Percentiles rank a stretch among this genome's conserved stretches.
These are phyloP conservation scores for Perdita meconis DNA, from an alignment of 2,888 invertebrate species.

Conservation along the genomic window DNA sequence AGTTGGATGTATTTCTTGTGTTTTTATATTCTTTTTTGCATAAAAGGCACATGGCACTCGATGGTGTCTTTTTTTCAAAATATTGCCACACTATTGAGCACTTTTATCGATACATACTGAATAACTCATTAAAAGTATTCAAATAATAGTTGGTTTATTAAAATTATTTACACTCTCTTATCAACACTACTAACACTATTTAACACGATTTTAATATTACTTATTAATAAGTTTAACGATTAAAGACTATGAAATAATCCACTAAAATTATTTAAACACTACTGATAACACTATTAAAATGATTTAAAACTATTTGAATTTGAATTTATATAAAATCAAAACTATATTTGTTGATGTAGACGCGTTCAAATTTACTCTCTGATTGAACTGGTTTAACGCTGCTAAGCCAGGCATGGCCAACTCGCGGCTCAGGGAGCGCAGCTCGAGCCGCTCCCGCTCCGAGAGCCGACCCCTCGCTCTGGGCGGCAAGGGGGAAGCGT, in stretches of 20 bases:
- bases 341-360: not conserved
- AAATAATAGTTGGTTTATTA: too few relatives aligned
- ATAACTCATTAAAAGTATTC: too few relatives aligned
- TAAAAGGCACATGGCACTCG: not conserved
- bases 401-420: too few relatives aligned
- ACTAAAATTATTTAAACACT: not conserved
- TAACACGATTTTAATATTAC: not conserved
- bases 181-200: not conserved
- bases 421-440: too few relatives aligned
- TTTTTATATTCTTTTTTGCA: constrained; percentile 5
- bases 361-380: too few relatives aligned
- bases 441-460: too few relatives aligned
- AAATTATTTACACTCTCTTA: not conserved
- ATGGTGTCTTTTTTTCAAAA: constrained; percentile 9
- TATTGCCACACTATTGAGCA: constrained; percentile 10
- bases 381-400: too few relatives aligned
- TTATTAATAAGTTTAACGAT: too few relatives aligned
- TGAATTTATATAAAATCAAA: not conserved
- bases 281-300: not conserved
- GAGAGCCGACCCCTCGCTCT: too few relatives aligned
- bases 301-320: not conserved
- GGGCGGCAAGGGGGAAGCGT: too few relatives aligned
- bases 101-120: constrained; percentile 7
- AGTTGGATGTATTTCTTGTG: not conserved
- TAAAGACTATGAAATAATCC: not conserved